phyloP scores from a whole-genome alignment of 2,797 vertebrate species.

The Scyliorhinus canicula region DNA sequence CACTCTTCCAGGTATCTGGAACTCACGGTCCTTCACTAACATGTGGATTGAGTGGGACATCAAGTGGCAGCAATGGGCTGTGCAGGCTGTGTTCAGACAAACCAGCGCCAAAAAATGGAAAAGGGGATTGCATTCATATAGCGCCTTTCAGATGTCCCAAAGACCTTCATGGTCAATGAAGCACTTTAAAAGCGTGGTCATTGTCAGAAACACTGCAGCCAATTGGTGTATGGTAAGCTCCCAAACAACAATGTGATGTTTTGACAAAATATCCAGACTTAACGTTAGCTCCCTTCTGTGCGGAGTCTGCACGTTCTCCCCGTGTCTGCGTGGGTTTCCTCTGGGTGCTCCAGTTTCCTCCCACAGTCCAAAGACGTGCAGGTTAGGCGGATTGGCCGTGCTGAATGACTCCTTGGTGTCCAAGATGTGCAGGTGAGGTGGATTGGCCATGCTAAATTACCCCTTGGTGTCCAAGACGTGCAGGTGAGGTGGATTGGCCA shows the following conservation, averaged over 20 bases:
- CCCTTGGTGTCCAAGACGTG: too few relatives aligned
- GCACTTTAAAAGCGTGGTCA: background rate
- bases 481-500: too few relatives aligned
- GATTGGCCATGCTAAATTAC: too few relatives aligned
- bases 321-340: too few relatives aligned
- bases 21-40: background rate
- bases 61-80: conserved; percentile 2
- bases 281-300: too few relatives aligned
- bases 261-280: too few relatives aligned
- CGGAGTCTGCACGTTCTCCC: too few relatives aligned
- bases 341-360: too few relatives aligned
- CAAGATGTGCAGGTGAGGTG: too few relatives aligned
- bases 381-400: too few relatives aligned
- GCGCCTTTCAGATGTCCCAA: background rate
- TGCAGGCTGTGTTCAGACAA: background rate
- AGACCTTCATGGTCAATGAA: background rate
- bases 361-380: too few relatives aligned
- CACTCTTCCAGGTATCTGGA: background rate
- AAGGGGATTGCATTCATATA: background rate
- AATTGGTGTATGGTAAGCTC: background rate
- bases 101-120: background rate
- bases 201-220: background rate
- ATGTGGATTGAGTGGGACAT: conserved; percentile 1
- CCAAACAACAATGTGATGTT: background rate
- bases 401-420: too few relatives aligned